Conservation (phyloP, 2,113 vertebrate species). For the Pelusios castaneus region DNA sequence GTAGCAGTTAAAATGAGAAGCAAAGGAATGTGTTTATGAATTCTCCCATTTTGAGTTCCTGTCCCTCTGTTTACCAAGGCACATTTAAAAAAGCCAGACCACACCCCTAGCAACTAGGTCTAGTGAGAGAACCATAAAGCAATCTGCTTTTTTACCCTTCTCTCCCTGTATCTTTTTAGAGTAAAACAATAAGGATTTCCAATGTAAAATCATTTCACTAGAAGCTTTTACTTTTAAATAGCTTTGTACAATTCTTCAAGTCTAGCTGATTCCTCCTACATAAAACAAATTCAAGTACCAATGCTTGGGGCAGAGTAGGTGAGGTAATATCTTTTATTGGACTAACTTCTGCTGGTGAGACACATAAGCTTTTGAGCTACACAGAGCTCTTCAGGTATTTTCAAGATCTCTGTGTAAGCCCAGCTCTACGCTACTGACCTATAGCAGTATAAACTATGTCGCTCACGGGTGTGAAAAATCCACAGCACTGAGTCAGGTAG, state of each 20-base stretch:
- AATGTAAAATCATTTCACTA: not conserved
- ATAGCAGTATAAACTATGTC: not conserved
- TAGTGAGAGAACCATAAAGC: not conserved
- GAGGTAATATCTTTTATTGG: not conserved
- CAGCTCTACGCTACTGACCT: not conserved
- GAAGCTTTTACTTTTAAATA: not conserved
- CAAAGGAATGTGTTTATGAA: not conserved
- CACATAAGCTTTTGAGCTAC: not conserved
- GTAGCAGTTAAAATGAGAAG: not conserved
- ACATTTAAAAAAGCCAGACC: not conserved
- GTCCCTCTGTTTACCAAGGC: not conserved
- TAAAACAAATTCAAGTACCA: slow-evolving; percentile 45
- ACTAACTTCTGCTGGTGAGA: not conserved
- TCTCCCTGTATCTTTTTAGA: not conserved
- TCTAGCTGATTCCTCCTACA: slow-evolving; percentile 38
- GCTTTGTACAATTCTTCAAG: not conserved
- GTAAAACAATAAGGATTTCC: not conserved
- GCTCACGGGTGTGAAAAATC: not conserved
- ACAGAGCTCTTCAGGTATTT: not conserved
- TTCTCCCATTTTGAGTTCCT: not conserved
- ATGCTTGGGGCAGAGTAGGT: not conserved
- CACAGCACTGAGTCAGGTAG: not conserved
- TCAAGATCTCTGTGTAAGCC: not conserved
- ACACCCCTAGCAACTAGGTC: not conserved
- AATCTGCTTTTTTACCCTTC: not conserved